Base-by-base conservation (phyloP, 2,888 invertebrate species). In the Drosophila mayaguana region DNA sequence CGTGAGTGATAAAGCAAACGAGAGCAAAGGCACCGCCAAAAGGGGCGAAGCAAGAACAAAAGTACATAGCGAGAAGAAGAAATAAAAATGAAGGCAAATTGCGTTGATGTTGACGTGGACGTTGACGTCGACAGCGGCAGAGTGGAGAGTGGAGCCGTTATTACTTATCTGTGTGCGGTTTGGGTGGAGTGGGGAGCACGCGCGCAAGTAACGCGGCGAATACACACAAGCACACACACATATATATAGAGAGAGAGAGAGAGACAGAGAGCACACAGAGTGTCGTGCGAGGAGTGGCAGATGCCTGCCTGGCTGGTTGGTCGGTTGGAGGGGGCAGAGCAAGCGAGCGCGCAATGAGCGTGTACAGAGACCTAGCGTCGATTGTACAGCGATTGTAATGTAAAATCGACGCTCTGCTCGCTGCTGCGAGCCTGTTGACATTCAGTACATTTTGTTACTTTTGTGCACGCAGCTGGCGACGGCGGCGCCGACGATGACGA, bases 391-490 rank as follows among this genome's bases (percentile, higher is more conserved):
- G 80, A 78, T 88, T 91, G 92, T 91, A 91, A 90, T 93, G 93
- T 92, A 93, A 92, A 91, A 87, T 84, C 89, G 72, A 70, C 78
- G 70, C 81, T 68, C 88, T 84, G 56, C 70, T 51, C 50, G 34
- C 68, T 71, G 71, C 93, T 93, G 93, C 22, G 80, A 87, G 91
- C 93, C 93, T 93, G 92, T 88, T 92, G 85, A 78, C 88, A 84
- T 92, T 92, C 93, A 93, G 93, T 93, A 93, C 93, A 92, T 89
- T 91, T 91, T 92, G 92, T 92, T 92, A 92, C 92, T 92, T 92
- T 91, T 81, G 88, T 90, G 90, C 90, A 87, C 89, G 84, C 84
- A 84, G 84, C 85, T 75, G 65, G 68, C 72, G 70, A 72, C 65
- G 74, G 65, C 80, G 76, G 59, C 73, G 66, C 48, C 62, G 72